Base-by-base conservation (phyloP, 1,140 invertebrate species). In the Psilanteris sp. region DNA sequence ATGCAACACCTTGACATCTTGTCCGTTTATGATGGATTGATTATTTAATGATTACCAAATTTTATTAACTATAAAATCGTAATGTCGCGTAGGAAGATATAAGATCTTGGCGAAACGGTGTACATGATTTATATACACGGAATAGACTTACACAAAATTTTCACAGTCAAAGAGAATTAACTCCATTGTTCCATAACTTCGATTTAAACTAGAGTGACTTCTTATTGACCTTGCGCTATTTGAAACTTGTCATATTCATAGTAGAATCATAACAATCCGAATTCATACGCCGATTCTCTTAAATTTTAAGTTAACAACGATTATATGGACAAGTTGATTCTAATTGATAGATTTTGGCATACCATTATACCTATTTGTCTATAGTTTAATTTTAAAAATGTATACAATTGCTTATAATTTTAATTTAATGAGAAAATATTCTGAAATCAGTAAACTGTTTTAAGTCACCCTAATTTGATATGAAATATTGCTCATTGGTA, bases 111-210 rank as follows among this genome's bases (percentile, higher is more conserved):
- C 48, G 41, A 15, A 50, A 64, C 50, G 32, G 46, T 20, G n/a
- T 61, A 67, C 44, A 48, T 50, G 5, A 14, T 52, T 67, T 67
- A 67, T 72, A 48, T 71, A 71, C 61, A 68, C 18, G 22, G 20
- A 61, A 41, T 27, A 37, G 13, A 41, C 20, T 34, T 68, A 50
- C 52, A 59, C 0, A 18, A 37, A 37, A 10, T 44, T 36, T 62
- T 29, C 24, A 54, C 64, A 44, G 8, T 46, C 20, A 36, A 22
- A 20, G 4, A 11, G 10, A 48, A 55, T 34, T 39, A 39, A 13
- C 8, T 39, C 18, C 9, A 37, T 55, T 48, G 29, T 67, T n/a
- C 18, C n/a, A 10, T 6, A 36, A 41, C 48, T 4, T 50, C 2
- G n/a, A 9, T 13, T 15, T 27, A 36, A 64, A 73, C 18, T 59